These are phyloP conservation scores for Deilephila elpenor DNA, from an alignment of 2,888 invertebrate genomes.

Conservation along the genomic window DNA sequence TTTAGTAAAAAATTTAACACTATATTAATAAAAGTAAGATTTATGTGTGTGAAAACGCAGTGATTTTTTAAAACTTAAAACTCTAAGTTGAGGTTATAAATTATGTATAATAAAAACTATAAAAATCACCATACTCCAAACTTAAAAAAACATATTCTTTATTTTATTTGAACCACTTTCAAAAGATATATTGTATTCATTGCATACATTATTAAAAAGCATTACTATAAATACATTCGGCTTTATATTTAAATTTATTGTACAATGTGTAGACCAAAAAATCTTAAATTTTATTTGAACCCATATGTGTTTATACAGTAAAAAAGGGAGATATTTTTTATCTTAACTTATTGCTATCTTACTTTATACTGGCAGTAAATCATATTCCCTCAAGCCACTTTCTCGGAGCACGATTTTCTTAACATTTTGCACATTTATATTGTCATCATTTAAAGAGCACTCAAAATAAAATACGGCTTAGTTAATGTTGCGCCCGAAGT, in stretches of 20 bases:
- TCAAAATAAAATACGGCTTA: conserved; percentile 7
- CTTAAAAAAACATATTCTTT: not conserved
- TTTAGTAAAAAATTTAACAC: no score
- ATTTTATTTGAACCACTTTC: not conserved
- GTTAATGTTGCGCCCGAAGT: conserved; percentile 7
- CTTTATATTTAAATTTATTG: not conserved
- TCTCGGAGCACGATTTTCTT: conserved; percentile 8
- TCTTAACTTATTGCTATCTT: not conserved
- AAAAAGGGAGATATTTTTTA: not conserved
- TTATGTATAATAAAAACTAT: no score
- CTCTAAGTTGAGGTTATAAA: no score
- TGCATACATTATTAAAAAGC: not conserved
- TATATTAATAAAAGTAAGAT: no score
- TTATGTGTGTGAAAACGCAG: no score
- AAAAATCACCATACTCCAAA: no score
- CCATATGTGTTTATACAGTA: not conserved
- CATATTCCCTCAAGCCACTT: conserved; percentile 2
- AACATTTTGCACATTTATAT: conserved; percentile 1
- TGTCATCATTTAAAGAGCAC: conserved; percentile 9
- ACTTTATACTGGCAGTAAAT: not conserved
- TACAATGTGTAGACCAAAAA: not conserved
- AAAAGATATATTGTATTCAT: not conserved
- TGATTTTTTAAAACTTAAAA: no score
- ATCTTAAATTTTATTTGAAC: not conserved
- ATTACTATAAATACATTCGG: not conserved